phyloP scores from a whole-genome alignment of 1,140 invertebrate species.

The Drosophila pruinosa region DNA sequence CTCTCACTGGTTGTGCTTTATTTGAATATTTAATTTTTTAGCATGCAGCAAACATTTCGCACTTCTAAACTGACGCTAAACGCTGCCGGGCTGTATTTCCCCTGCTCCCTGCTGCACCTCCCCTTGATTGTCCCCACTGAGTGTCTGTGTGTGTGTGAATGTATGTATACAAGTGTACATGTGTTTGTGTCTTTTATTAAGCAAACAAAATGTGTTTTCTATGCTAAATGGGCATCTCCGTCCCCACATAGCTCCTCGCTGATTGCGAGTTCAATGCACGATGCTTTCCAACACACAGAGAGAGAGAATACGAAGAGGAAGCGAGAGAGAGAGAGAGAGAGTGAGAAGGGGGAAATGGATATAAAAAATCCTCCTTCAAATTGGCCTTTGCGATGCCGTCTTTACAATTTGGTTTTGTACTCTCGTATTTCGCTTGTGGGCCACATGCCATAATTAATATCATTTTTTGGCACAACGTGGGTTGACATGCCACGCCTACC shows the following conservation, averaged over 20 bases:
- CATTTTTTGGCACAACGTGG: constrained; percentile 51
- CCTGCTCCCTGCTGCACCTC: not conserved
- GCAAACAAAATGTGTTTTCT: constrained; percentile 74
- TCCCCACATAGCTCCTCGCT: constrained; percentile 6
- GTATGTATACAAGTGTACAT: constrained; percentile 19
- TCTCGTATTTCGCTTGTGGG: constrained; percentile 6
- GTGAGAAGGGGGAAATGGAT: not conserved
- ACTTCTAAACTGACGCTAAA: constrained; percentile 73
- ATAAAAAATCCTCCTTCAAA: constrained; percentile 37
- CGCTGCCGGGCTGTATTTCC: constrained; percentile 35
- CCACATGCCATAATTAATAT: constrained; percentile 63
- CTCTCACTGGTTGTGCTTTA: constrained; percentile 29
- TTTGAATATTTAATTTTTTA: constrained; percentile 81
- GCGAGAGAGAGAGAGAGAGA: not conserved
- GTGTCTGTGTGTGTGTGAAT: not conserved
- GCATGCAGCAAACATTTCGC: constrained; percentile 74
- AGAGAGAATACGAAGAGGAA: not conserved
- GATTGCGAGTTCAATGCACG: constrained; percentile 76
- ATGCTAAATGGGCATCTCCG: constrained; percentile 54
- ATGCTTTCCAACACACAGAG: not conserved
- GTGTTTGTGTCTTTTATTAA: constrained; percentile 41
- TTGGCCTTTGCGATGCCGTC: constrained; percentile 46
- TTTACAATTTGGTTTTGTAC: constrained; percentile 34
- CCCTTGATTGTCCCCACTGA: not conserved
- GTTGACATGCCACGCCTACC: constrained; percentile 23